A percentile compares a stretch with the other conserved stretches of the same genome.
phyloP scores from a whole-genome alignment of 1,140 invertebrate species.

The Drosophila seguyi region DNA sequence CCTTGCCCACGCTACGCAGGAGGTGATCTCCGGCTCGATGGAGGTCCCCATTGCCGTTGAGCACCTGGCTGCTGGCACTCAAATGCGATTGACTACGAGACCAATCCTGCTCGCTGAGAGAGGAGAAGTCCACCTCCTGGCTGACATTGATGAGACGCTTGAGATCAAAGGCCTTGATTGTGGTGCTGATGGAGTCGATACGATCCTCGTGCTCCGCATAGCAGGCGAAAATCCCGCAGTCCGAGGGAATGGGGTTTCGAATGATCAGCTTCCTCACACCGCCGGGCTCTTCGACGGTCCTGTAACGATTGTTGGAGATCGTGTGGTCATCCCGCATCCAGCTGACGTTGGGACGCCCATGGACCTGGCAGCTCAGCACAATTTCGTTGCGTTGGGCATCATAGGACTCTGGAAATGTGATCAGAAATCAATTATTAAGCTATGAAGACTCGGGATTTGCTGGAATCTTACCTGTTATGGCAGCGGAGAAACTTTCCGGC shows the following conservation, averaged over 20 bases:
- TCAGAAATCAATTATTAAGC: neutral
- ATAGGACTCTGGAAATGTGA: constrained; percentile 80
- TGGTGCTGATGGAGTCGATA: constrained; percentile 75
- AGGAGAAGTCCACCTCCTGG: constrained; percentile 16
- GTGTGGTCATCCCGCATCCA: constrained; percentile 89
- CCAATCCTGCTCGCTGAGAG: constrained; percentile 17
- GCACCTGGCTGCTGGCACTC: constrained; percentile 20
- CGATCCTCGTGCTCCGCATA: constrained; percentile 86
- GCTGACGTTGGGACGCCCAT: constrained; percentile 87
- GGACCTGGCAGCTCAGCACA: constrained; percentile 88
- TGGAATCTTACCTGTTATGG: constrained; percentile 4
- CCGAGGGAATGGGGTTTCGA: constrained; percentile 86
- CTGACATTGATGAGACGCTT: constrained; percentile 66
- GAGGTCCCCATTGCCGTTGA: constrained; percentile 80
- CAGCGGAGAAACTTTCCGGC: constrained; percentile 67
- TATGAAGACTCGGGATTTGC: fast-evolving
- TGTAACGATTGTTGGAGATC: constrained; percentile 87
- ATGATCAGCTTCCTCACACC: constrained; percentile 89
- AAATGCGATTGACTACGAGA: constrained; percentile 9
- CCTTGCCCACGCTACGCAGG: constrained; percentile 65
- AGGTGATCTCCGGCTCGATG: constrained; percentile 70
- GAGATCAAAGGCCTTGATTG: constrained; percentile 65
- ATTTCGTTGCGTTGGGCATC: constrained; percentile 86
- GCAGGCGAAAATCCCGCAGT: constrained; percentile 89
- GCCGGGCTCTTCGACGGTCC: constrained; percentile 86